Evolutionary conservation across 2,113 vertebrate genomes (phyloP).

Genomic region (Neolamprologus tretocephalus): DNA sequence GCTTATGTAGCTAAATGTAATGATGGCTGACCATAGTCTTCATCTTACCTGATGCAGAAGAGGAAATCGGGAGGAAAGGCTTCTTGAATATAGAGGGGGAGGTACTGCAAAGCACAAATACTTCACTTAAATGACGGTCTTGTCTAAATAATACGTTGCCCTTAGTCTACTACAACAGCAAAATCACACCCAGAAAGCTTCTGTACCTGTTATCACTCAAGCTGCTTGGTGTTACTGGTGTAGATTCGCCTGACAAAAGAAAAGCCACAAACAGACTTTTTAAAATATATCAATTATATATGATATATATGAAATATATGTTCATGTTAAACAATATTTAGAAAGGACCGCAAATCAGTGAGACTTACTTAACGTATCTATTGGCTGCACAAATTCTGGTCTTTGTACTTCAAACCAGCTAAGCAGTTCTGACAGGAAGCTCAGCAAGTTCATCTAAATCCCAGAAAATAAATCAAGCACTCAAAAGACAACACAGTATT

Average conservation of each 20-base stretch:
- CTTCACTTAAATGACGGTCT: neutral
- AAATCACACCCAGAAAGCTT: neutral
- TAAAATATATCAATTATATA: neutral
- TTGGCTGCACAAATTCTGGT: slow-evolving; percentile 83
- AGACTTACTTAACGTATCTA: slow-evolving; percentile 67
- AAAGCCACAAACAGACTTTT: neutral
- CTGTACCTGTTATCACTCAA: slow-evolving; percentile 60
- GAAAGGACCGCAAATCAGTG: neutral
- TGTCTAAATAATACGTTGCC: neutral
- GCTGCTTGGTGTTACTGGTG: slow-evolving; percentile 44
- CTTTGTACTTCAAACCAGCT: slow-evolving; percentile 82
- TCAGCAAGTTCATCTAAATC: slow-evolving; percentile 77
- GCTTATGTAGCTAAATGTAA: neutral
- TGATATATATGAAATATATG: neutral
- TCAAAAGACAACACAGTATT: neutral
- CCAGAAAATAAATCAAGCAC: neutral
- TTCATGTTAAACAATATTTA: neutral
- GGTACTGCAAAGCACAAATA: slow-evolving; percentile 33
- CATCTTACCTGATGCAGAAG: slow-evolving; percentile 73
- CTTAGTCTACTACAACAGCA: neutral
- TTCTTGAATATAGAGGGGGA: slow-evolving; percentile 85
- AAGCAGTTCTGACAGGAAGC: slow-evolving; percentile 82
- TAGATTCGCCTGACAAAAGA: slow-evolving; percentile 58
- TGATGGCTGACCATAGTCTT: neutral
- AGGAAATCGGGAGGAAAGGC: slow-evolving; percentile 80